Base-by-base conservation (phyloP, 2,797 vertebrate species). In the Microctenopoma stevenorrisi region DNA sequence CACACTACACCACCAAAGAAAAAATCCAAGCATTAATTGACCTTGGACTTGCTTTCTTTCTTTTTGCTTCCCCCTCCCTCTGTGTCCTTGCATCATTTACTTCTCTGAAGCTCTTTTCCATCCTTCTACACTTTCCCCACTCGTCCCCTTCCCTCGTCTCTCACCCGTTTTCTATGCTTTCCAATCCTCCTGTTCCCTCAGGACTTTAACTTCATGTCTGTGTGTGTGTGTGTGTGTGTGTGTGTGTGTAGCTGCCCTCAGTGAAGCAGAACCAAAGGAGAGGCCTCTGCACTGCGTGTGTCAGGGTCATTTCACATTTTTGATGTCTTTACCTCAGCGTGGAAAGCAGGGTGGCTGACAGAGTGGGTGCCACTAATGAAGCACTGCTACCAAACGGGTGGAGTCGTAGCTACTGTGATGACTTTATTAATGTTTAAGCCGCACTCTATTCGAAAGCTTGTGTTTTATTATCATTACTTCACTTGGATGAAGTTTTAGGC, bases 261-360 rank as follows among this genome's bases (percentile, higher is more conserved):
- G 54, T 54, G 51, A 56, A 66, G 67, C 50, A 60, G 35, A 84
- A 78, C 67, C 51, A 69, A 60, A 76, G 68, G 38, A 68, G 73
- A 82, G 56, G 53, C 49, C 4, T 7, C 7, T 12, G 4, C 13
- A 22, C 22, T 22, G 22, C 64, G 56, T 59, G 73, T 26, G 48
- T 81, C 58, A 18, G 66, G 76, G 81, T 84, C 75, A 75, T 78
- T 78, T 66, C 2, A 26, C 60, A 59, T 61, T 68, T 75, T 74
- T 82, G 69, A 86, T 79, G 80, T 77, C 64, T 83, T 85, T 64
- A 67, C 64, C 44, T 72, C 3, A 16, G 60, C 59, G 28, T 33
- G 54, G 6, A 47, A 51, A 30, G 42, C 47, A 77, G 30, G 43
- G 18, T 63, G 33, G 40, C n/a, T 28, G 44, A 38, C n/a, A 51